These are phyloP conservation scores for Hybos culiciformis DNA, from an alignment of 2,888 invertebrate species.

Conservation along the genomic window DNA sequence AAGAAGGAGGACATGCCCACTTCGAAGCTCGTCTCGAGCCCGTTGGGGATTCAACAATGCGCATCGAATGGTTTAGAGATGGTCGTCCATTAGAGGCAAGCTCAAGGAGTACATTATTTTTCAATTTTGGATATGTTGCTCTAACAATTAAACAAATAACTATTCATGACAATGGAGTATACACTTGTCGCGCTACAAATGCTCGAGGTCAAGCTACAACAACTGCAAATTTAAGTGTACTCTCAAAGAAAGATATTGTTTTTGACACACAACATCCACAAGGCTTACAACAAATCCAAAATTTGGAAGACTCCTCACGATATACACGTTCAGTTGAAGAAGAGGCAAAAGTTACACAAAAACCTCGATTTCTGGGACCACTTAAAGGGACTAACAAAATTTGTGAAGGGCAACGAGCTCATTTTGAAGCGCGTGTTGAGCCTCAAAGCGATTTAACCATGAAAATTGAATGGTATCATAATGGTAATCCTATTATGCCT, in stretches of 20 bases:
- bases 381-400: slow-evolving; percentile 87
- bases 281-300: slow-evolving; percentile 81
- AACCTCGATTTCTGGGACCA: slow-evolving; percentile 77
- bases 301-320: slow-evolving; percentile 69
- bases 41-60: slow-evolving; percentile 75
- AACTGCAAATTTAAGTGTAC: slow-evolving; percentile 65
- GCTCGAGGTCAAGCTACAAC: slow-evolving; percentile 74
- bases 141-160: slow-evolving; percentile 85
- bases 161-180: slow-evolving; percentile 76
- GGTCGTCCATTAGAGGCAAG: slow-evolving; percentile 83
- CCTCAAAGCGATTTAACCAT: slow-evolving; percentile 89
- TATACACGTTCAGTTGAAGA: slow-evolving; percentile 56
- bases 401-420: slow-evolving; percentile 84
- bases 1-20: slow-evolving; percentile 89
- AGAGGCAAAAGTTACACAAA: slow-evolving; percentile 59
- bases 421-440: slow-evolving; percentile 88
- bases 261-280: slow-evolving; percentile 86
- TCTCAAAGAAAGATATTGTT: slow-evolving; percentile 73
- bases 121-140: slow-evolving; percentile 90
- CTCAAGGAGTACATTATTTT: slow-evolving; percentile 83
- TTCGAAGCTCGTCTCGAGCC: slow-evolving; percentile 93
- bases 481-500: slow-evolving; percentile 77
- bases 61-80: slow-evolving; percentile 87
- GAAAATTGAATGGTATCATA: slow-evolving; percentile 93
- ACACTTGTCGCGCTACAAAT: slow-evolving; percentile 80